Conservation (phyloP, 2,888 invertebrate species). For the Diaphora mendica region DNA sequence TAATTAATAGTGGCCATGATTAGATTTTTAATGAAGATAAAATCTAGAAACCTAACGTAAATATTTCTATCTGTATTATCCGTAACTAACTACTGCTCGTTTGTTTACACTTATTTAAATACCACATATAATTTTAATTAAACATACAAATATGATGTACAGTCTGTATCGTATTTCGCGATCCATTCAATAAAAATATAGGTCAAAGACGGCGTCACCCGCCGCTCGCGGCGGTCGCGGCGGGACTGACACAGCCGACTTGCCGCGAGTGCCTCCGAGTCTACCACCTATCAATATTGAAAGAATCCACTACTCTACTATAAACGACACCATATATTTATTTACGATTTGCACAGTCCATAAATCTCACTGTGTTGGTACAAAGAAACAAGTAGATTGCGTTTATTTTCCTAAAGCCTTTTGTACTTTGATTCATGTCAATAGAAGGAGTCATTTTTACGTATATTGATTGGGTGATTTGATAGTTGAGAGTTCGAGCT, state of each 20-base stretch:
- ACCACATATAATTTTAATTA: conserved; percentile 2
- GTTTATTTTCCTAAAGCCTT: neutral
- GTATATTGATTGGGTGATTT: neutral
- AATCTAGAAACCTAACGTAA: neutral
- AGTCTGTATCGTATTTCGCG: conserved; percentile 12
- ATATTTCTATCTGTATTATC: neutral
- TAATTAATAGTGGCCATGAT: neutral
- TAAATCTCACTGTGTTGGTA: neutral
- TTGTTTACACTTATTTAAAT: neutral
- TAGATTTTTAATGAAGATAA: neutral
- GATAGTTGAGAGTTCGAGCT: neutral
- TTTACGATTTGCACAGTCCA: conserved; percentile 11
- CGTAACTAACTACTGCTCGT: neutral
- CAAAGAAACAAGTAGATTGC: neutral
- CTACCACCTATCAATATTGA: conserved; percentile 17
- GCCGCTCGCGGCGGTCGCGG: conserved; percentile 81
- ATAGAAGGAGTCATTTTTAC: neutral
- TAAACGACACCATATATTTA: conserved; percentile 8
- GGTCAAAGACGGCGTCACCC: conserved; percentile 56
- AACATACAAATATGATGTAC: neutral
- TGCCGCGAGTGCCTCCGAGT: conserved; percentile 3
- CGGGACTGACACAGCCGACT: conserved; percentile 65
- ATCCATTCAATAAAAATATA: conserved; percentile 7
- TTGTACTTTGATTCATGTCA: neutral
- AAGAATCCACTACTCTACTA: conserved; percentile 13